Base-by-base conservation (phyloP, 2,888 invertebrate species). In the Epinotia bilunana region DNA sequence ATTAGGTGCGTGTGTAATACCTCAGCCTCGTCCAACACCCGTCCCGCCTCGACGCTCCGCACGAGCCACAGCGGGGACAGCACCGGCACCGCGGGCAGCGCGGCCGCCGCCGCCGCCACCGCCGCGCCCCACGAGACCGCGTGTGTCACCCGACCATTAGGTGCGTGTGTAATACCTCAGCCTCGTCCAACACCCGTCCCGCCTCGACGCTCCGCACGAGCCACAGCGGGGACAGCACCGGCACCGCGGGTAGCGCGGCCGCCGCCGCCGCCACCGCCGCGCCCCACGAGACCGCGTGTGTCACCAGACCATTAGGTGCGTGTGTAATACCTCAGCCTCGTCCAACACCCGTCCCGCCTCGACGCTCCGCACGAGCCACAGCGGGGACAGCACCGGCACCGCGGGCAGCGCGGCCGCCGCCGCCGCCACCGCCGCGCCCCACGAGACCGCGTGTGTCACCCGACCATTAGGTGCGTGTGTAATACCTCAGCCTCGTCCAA, bases 321-420 rank as follows among this genome's bases (percentile, higher is more conserved):
- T n/a, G 4, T 16, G 4, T 1, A 76, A 79, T 18, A 92, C 92
- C 84, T 89, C 87, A 0, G 83, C 77, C 76, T 92, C 92, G 11
- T 86, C 85, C 13, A 92, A 76, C 28, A 90, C 84, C 0, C 79
- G 76, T 0, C 84, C 87, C 0, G 90, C 90, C 79, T 95, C 95
- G 16, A 97, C 96, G 82, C 98, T 97, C 77, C 96, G 95, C 16
- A 96, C 86, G 55, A 98, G 88, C 98, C 98, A 99, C 23, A 95
- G 94, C 39, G 97, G 86, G 20, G 94, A 95, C 4, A 98, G 95
- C 58, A 97, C 90, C 71, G 95, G 93, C 39, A 95, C 96, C 78
- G 95, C 95, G 72, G 89, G 87, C 76, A 86, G 76, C 78, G 65
- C 78, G 72, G 77, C 78, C 74, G 43, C 72, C 72, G 78, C 77